These are phyloP conservation scores for Pleuronectes platessa DNA, from an alignment of 2,113 vertebrate genomes.

Conservation along the genomic window DNA sequence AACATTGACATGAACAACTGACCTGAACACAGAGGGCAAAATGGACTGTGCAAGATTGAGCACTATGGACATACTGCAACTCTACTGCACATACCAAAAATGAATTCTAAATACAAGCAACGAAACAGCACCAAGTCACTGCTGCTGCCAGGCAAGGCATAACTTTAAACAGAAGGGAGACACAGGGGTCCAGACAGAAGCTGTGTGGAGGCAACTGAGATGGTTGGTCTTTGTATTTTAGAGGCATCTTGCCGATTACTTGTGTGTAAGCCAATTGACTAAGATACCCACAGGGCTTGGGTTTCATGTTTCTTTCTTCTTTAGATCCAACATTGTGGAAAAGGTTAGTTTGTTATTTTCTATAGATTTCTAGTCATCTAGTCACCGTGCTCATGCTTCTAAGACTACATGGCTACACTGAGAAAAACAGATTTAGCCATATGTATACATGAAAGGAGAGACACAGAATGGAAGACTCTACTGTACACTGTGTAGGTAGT, in stretches of 20 bases:
- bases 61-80: background rate
- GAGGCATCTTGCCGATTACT: constrained; percentile 28
- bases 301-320: constrained; percentile 1
- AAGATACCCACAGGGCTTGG: constrained; percentile 10
- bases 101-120: constrained; percentile 30
- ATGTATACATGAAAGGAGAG: constrained; percentile 6
- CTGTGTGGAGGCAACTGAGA: constrained; percentile 31
- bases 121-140: constrained; percentile 6
- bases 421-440: constrained; percentile 16
- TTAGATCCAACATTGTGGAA: constrained; percentile 3
- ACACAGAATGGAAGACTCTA: constrained; percentile 15
- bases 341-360: constrained; percentile 8
- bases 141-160: constrained; percentile 37
- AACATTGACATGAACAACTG: background rate
- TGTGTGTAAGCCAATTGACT: constrained; percentile 8
- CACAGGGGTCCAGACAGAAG: constrained; percentile 19
- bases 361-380: constrained; percentile 14
- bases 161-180: constrained; percentile 22
- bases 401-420: background rate
- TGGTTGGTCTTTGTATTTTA: constrained; percentile 12
- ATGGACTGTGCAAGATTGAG: background rate
- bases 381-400: constrained; percentile 4
- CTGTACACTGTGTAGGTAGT: constrained; percentile 29
- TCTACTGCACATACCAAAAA: constrained; percentile 25
- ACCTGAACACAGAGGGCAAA: background rate